These are phyloP conservation scores for Leistus spinibarbis DNA, from an alignment of 2,888 invertebrate species.

Conservation along the genomic window DNA sequence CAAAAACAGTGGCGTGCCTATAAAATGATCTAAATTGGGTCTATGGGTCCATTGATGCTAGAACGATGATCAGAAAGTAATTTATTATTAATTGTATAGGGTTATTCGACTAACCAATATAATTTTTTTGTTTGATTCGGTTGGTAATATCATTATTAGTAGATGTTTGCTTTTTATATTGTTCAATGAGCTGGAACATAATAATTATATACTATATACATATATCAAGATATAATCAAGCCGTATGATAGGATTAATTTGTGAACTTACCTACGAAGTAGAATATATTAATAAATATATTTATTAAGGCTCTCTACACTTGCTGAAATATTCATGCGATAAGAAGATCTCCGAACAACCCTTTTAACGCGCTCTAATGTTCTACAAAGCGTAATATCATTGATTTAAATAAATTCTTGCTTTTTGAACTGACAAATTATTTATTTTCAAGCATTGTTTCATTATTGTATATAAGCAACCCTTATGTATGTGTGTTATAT, in stretches of 20 bases:
- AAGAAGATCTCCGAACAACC: too few relatives aligned
- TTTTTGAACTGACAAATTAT: too few relatives aligned
- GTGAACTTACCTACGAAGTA: not conserved
- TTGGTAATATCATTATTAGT: not conserved
- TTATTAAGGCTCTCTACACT: too few relatives aligned
- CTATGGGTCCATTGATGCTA: too few relatives aligned
- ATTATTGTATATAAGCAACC: too few relatives aligned
- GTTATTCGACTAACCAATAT: not conserved
- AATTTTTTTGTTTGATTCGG: not conserved
- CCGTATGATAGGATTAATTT: not conserved
- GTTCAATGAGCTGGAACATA: not conserved
- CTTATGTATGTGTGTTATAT: too few relatives aligned
- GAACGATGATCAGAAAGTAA: not conserved
- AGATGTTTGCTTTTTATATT: not conserved
- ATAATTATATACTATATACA: not conserved
- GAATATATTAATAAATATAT: not conserved
- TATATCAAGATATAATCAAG: not conserved
- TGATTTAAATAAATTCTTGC: too few relatives aligned
- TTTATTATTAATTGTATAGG: not conserved
- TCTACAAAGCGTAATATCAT: too few relatives aligned
- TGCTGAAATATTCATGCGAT: too few relatives aligned
- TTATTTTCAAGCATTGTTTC: too few relatives aligned
- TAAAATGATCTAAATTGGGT: not conserved
- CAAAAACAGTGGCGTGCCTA: conserved; percentile 23
- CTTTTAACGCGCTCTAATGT: too few relatives aligned